Conservation (phyloP, 2,113 vertebrate genomes). For the Budorcas taxicolor region DNA sequence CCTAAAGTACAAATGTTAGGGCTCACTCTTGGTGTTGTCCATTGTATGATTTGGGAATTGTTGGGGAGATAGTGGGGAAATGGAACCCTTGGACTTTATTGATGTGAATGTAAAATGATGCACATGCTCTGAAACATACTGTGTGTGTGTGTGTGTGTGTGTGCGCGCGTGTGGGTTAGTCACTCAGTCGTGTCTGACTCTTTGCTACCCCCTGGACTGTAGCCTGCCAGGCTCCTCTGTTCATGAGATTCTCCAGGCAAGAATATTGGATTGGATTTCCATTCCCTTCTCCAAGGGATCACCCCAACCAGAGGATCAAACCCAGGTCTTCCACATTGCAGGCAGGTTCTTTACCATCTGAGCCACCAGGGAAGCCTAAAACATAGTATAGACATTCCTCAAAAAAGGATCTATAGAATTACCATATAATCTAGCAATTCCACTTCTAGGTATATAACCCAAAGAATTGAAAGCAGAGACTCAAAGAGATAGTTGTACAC, state of each 20-base stretch:
- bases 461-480: not conserved
- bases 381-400: not conserved
- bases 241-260: not conserved
- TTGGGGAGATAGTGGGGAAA: not conserved
- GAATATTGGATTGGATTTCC: not conserved
- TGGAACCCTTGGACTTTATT: not conserved
- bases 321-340: not conserved
- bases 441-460: not conserved
- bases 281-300: not conserved
- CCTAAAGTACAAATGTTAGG: not conserved
- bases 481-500: not conserved
- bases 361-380: not conserved
- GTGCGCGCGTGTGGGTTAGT: rapidly evolving
- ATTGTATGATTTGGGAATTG: not conserved
- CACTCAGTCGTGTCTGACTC: not conserved
- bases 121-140: not conserved
- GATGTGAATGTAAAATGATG: not conserved
- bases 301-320: not conserved
- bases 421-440: not conserved
- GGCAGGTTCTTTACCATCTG: not conserved
- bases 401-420: not conserved
- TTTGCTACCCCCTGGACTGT: not conserved
- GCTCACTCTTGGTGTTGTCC: not conserved
- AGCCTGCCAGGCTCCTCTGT: not conserved
- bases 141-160: not conserved